Evolutionary conservation across 37 sponge, comb jelly and placozoan species (phyloP).

Genomic region (Chondrosia reniformis): DNA sequence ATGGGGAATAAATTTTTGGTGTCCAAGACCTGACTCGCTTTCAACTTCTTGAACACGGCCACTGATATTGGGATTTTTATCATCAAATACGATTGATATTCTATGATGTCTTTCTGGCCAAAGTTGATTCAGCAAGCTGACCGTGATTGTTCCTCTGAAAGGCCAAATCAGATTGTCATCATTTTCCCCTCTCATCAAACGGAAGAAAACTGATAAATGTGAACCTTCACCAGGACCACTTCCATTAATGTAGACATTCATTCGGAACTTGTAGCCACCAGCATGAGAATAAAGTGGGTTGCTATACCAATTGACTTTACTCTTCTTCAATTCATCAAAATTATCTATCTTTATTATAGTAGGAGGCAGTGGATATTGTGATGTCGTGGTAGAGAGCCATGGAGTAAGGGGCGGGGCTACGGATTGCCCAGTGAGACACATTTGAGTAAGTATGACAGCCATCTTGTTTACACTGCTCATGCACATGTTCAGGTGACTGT

Average conservation of each 20-base stretch:
- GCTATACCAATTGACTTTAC: conserved; percentile 21
- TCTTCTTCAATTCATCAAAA: conserved; percentile 5
- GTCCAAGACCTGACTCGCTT: conserved; percentile 25
- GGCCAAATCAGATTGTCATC: conserved; percentile 54
- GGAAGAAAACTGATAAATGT: conserved; percentile 31
- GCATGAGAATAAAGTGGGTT: conserved; percentile 44
- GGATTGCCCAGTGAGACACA: neutral
- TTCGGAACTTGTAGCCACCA: conserved; percentile 48
- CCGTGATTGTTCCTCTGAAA: conserved; percentile 37
- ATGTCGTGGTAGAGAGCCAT: conserved; percentile 6
- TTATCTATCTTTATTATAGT: neutral
- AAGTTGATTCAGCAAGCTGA: conserved; percentile 59
- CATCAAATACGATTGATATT: too few relatives aligned
- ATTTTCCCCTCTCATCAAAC: conserved; percentile 46
- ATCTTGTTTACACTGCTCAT: too few relatives aligned
- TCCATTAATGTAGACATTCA: conserved; percentile 25
- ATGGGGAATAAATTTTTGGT: conserved; percentile 33
- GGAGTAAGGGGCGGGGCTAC: conserved; percentile 1
- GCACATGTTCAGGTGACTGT: too few relatives aligned
- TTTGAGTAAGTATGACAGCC: too few relatives aligned
- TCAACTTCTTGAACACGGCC: conserved; percentile 17
- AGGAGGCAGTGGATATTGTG: conserved; percentile 11
- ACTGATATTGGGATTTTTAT: conserved; percentile 1
- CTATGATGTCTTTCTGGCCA: conserved; percentile 18
- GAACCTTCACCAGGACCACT: conserved; percentile 15